Evolutionary conservation across 2,888 invertebrate genomes (phyloP).

Genomic region (Peribatodes rhomboidaria): DNA sequence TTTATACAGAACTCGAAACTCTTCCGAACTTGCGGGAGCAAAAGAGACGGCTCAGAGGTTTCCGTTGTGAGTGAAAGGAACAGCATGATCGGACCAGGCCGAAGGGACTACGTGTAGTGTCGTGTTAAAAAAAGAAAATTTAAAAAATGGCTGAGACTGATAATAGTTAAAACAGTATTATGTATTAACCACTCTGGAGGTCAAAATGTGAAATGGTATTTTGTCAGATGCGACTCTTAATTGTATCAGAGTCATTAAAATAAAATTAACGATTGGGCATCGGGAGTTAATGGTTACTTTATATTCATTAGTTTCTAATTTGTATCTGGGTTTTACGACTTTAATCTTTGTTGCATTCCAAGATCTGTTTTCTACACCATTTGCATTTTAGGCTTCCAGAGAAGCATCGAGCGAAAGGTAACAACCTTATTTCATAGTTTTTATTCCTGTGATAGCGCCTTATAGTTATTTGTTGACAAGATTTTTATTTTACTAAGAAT

Average conservation of each 20-base stretch:
- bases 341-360: slow-evolving; percentile 44
- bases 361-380: slow-evolving; percentile 43
- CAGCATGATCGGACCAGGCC: slow-evolving; percentile 72
- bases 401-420: slow-evolving; percentile 46
- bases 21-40: slow-evolving; percentile 72
- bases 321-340: slow-evolving; percentile 41
- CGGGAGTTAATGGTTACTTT: slow-evolving; percentile 42
- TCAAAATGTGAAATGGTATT: slow-evolving; percentile 54
- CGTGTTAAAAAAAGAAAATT: slow-evolving; percentile 35
- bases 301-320: slow-evolving; percentile 49
- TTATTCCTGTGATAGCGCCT: slow-evolving; percentile 77
- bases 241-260: slow-evolving; percentile 46
- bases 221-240: slow-evolving; percentile 41
- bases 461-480: slow-evolving; percentile 54
- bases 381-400: slow-evolving; percentile 51
- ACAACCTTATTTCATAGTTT: slow-evolving; percentile 60
- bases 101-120: slow-evolving; percentile 79
- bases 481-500: slow-evolving; percentile 34
- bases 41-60: slow-evolving; percentile 76
- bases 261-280: slow-evolving; percentile 45
- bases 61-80: slow-evolving; percentile 81
- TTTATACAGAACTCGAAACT: slow-evolving; percentile 71
- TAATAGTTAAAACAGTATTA: slow-evolving; percentile 63
- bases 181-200: slow-evolving; percentile 69
- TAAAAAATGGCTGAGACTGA: slow-evolving; percentile 71